phyloP scores from a whole-genome alignment of 1,140 invertebrate species.

The Bombus difficillimus region DNA sequence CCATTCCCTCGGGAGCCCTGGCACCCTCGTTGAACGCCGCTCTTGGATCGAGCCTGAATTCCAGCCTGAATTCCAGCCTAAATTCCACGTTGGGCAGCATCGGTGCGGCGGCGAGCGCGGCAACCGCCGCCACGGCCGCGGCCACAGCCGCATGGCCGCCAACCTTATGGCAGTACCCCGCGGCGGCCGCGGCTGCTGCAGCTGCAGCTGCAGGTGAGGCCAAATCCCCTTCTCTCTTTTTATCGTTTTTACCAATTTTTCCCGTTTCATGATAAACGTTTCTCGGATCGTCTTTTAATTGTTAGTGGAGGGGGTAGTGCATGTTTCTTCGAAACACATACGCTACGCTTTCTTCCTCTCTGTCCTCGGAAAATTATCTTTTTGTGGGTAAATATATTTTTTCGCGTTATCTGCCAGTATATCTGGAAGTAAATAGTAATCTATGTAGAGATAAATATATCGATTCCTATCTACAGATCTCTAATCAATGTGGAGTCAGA shows the following conservation, averaged over 20 bases:
- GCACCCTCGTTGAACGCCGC: conserved; percentile 81
- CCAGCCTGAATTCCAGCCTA: conserved; percentile 82
- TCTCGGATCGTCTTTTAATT: no score
- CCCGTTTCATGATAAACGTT: background rate
- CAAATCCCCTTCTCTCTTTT: background rate
- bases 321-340: no score
- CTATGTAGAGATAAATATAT: no score
- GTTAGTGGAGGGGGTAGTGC: no score
- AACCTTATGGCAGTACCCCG: conserved; percentile 89
- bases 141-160: conserved; percentile 81
- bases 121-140: conserved; percentile 73
- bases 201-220: conserved; percentile 49
- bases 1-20: conserved; percentile 81
- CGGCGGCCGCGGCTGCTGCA: conserved; percentile 74
- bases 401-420: no score
- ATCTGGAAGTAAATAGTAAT: no score
- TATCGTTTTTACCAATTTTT: background rate
- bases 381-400: background rate
- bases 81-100: conserved; percentile 80
- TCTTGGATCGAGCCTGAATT: conserved; percentile 79
- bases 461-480: no score
- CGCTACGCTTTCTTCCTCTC: background rate
- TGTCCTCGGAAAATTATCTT: background rate
- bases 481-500: fast-evolving
- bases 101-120: conserved; percentile 77